Evolutionary conservation across 2,113 vertebrate genomes (phyloP).

Genomic region (Tympanuchus pallidicinctus): DNA sequence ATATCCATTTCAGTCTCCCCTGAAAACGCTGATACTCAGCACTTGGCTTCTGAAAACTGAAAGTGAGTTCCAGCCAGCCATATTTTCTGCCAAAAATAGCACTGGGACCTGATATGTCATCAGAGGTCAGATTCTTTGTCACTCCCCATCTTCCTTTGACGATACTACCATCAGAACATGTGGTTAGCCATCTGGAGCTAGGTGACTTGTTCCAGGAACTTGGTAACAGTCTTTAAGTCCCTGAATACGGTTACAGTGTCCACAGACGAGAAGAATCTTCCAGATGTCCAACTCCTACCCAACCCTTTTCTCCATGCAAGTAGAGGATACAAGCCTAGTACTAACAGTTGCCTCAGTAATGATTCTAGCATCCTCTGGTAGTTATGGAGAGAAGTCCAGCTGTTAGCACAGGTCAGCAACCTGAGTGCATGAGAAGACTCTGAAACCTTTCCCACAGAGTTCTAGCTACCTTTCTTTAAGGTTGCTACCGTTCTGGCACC

Average conservation of each 20-base stretch:
- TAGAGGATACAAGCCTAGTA: neutral
- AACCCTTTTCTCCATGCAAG: neutral
- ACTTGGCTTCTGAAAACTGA: neutral
- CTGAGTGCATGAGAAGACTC: neutral
- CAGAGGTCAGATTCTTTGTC: neutral
- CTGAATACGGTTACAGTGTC: neutral
- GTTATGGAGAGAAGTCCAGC: neutral
- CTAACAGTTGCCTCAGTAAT: neutral
- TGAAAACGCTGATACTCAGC: neutral
- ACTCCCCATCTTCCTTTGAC: neutral
- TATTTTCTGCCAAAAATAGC: neutral
- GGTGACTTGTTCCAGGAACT: neutral
- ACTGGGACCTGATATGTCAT: rapidly evolving
- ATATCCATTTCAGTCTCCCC: neutral
- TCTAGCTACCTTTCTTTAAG: neutral
- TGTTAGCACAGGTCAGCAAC: neutral
- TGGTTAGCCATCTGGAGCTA: neutral
- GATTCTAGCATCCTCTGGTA: neutral
- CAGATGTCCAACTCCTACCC: neutral
- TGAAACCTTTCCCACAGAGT: neutral
- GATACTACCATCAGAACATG: neutral
- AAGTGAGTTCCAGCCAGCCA: neutral
- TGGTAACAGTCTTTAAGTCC: neutral
- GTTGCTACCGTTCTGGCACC: neutral
- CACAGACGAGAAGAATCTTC: neutral